These are phyloP conservation scores for Stegostoma tigrinum DNA, from an alignment of 2,113 vertebrate genomes.

Conservation along the genomic window DNA sequence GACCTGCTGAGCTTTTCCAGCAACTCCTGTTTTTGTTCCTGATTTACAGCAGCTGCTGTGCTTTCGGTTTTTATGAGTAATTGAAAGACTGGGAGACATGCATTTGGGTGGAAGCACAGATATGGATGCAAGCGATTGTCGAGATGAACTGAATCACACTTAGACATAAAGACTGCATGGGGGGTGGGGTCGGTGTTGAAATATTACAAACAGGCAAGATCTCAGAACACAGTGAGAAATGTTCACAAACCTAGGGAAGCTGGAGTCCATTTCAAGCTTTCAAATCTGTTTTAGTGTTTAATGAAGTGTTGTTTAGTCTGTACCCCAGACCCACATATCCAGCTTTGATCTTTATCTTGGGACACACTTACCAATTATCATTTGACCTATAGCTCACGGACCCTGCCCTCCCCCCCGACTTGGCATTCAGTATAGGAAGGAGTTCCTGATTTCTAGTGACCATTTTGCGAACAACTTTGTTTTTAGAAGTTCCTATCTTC, in stretches of 20 bases:
- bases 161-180: neutral
- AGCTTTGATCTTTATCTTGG: too few species aligned
- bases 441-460: neutral
- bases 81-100: too few species aligned
- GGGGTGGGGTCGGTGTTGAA: neutral
- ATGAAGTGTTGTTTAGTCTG: neutral
- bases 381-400: neutral
- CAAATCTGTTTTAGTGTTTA: neutral
- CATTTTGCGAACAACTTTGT: neutral
- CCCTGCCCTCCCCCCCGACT: too few species aligned
- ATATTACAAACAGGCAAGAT: neutral
- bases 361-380: neutral
- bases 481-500: neutral
- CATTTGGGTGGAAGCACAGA: neutral
- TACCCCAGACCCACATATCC: neutral
- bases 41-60: too few species aligned
- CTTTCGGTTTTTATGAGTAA: neutral
- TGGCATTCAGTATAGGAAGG: too few species aligned
- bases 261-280: neutral
- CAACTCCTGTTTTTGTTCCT: too few species aligned
- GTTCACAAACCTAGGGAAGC: neutral
- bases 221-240: neutral
- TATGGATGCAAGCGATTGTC: too few species aligned
- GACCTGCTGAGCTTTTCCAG: too few species aligned
- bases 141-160: neutral